These are phyloP conservation scores for Elephas maximus DNA, from an alignment of 2,113 vertebrate genomes.

Conservation along the genomic window DNA sequence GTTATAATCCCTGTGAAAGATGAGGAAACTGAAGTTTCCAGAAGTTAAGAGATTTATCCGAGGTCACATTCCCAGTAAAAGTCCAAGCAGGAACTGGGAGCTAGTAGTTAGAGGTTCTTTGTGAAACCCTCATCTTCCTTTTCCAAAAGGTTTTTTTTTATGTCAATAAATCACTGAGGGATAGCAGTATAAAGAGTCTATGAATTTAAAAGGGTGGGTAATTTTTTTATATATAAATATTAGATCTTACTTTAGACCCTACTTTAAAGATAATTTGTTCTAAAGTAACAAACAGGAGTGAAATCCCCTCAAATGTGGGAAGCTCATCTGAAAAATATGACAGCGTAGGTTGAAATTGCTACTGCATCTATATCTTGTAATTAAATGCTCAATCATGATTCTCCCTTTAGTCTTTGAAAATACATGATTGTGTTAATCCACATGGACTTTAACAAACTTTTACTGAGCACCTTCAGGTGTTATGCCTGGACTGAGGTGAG, in stretches of 20 bases:
- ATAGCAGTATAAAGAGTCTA: background rate
- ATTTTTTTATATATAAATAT: slow-evolving; percentile 10
- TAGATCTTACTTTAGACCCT: background rate
- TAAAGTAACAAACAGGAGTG: background rate
- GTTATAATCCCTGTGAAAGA: background rate
- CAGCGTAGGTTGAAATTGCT: background rate
- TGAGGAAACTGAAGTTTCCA: background rate
- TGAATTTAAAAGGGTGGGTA: background rate
- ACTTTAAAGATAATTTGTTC: slow-evolving; percentile 43
- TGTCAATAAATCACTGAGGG: background rate
- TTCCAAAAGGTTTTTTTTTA: background rate
- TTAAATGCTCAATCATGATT: background rate
- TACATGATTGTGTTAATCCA: background rate
- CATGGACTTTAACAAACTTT: background rate
- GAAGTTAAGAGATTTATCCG: background rate
- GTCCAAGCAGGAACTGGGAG: background rate
- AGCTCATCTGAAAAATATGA: background rate
- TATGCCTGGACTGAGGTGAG: background rate
- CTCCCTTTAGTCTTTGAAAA: background rate
- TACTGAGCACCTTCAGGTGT: background rate
- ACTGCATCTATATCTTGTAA: background rate
- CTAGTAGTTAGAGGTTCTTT: too few species aligned
- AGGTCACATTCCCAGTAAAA: background rate
- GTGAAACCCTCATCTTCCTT: background rate
- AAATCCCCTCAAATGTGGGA: background rate